Percentiles rank a stretch among this genome's conserved stretches.
phyloP scores from a whole-genome alignment of 64 coral and sea anemone species.

The Anthopleura sola region DNA sequence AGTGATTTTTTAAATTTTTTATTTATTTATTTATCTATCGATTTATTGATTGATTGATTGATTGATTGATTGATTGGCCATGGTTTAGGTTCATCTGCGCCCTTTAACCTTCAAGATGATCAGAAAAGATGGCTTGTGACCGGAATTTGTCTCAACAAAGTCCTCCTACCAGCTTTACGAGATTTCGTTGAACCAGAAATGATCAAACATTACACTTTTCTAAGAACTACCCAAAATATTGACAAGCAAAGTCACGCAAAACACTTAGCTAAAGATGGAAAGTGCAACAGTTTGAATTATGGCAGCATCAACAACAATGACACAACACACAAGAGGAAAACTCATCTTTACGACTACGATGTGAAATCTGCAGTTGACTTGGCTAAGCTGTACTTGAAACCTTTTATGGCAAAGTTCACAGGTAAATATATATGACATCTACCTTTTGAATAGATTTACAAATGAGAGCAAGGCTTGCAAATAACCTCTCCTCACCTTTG shows the following conservation, averaged over 20 bases:
- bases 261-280: slow-evolving; percentile 29
- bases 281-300: background rate
- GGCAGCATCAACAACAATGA: too few species aligned
- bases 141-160: background rate
- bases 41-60: too few species aligned
- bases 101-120: background rate
- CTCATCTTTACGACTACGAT: background rate
- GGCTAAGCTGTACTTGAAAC: slow-evolving; percentile 42
- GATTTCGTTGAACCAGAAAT: slow-evolving; percentile 35
- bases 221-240: slow-evolving; percentile 2
- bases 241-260: background rate
- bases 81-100: too few species aligned
- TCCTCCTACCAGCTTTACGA: slow-evolving; percentile 41
- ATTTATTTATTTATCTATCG: too few species aligned
- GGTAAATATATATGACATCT: background rate
- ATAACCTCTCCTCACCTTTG: too few species aligned
- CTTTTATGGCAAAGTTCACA: slow-evolving; percentile 45
- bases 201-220: slow-evolving; percentile 7
- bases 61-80: too few species aligned
- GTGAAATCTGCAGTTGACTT: too few species aligned
- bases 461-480: too few species aligned
- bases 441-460: too few species aligned
- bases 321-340: background rate
- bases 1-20: too few species aligned
- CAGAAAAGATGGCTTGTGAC: slow-evolving; percentile 67